Conservation (phyloP, 1,140 invertebrate species). For the Leptinotarsa undecemlineata region DNA sequence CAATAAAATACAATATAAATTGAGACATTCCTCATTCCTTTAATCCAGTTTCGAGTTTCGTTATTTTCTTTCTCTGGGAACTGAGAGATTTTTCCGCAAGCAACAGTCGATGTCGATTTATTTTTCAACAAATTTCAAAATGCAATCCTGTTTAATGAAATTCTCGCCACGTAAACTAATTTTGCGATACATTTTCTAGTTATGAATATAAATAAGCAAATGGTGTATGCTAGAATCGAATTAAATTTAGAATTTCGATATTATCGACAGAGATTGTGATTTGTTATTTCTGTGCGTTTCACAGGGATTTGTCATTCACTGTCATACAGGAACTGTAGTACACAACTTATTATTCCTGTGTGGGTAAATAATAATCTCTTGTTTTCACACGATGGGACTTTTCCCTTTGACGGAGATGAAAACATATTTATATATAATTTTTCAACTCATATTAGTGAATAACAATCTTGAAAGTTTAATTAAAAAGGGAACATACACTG, state of each 20-base stretch:
- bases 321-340: no score
- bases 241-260: not conserved
- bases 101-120: not conserved
- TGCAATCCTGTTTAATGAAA: not conserved
- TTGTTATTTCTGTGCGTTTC: not conserved
- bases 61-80: slow-evolving; percentile 6
- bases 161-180: not conserved
- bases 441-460: no score
- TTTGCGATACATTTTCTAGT: not conserved
- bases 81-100: not conserved
- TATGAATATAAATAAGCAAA: slow-evolving; percentile 6
- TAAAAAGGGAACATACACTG: no score
- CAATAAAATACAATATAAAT: not conserved
- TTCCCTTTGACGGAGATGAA: no score
- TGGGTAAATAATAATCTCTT: no score
- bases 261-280: not conserved
- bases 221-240: not conserved
- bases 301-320: not conserved
- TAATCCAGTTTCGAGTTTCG: slow-evolving; percentile 6
- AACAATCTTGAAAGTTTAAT: no score
- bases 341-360: no score
- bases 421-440: no score
- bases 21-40: slow-evolving; percentile 15
- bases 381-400: no score
- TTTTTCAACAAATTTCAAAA: not conserved